Conservation (phyloP, 2,113 vertebrate species). For the Aix galericulata region DNA sequence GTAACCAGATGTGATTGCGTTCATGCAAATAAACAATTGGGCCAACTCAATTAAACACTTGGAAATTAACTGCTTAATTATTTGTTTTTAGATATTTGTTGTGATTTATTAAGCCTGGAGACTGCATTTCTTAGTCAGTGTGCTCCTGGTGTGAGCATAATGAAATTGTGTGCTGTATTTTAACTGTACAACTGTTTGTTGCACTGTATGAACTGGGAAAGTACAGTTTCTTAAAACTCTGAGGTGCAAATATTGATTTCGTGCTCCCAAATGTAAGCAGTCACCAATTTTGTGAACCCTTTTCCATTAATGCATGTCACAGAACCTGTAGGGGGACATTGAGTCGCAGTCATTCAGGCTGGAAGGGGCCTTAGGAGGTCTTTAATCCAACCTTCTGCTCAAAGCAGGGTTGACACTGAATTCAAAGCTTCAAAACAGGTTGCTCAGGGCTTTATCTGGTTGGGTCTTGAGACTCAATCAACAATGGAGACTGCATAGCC, state of each 20-base stretch:
- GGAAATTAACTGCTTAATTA: neutral
- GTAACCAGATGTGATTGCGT: neutral
- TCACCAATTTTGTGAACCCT: neutral
- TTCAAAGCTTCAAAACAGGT: neutral
- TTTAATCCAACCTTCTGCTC: neutral
- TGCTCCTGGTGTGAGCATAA: neutral
- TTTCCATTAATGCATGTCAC: neutral
- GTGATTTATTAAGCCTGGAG: constrained; percentile 18
- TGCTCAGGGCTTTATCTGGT: neutral
- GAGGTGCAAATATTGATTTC: neutral
- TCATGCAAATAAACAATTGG: accelerated
- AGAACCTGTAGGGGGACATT: neutral
- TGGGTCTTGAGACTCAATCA: neutral
- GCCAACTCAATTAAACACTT: neutral
- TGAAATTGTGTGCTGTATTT: neutral
- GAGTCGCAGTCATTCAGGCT: neutral
- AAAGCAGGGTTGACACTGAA: neutral
- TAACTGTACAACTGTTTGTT: neutral
- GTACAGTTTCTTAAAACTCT: neutral
- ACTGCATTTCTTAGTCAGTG: neutral
- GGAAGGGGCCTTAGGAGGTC: neutral
- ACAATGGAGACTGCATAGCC: neutral
- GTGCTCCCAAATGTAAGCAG: neutral
- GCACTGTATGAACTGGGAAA: neutral
- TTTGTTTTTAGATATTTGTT: constrained; percentile 11